phyloP scores from a whole-genome alignment of 2,113 vertebrate species.

The Plecotus auritus region DNA sequence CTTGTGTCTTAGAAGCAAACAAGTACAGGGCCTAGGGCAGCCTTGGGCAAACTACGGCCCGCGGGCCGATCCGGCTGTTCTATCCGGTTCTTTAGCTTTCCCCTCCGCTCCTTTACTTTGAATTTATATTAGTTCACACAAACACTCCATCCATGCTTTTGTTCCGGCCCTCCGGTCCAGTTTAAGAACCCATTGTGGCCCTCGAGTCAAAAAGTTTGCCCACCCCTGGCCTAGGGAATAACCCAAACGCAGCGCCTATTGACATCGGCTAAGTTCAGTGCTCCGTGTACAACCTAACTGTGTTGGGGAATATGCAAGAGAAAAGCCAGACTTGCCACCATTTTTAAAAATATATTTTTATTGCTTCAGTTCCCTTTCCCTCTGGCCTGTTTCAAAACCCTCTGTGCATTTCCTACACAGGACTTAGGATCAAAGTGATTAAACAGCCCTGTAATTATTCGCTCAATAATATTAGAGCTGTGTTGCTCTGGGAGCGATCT shows the following conservation, averaged over 20 bases:
- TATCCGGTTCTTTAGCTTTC: too few relatives aligned
- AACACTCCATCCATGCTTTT: too few relatives aligned
- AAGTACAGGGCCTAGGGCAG: neutral
- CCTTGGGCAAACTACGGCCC: too few relatives aligned
- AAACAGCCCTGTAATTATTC: neutral
- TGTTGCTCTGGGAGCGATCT: neutral
- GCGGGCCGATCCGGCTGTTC: too few relatives aligned
- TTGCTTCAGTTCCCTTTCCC: neutral
- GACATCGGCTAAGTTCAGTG: neutral
- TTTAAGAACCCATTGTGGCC: too few relatives aligned
- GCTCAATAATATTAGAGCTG: neutral
- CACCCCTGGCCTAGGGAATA: neutral
- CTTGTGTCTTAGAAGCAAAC: neutral
- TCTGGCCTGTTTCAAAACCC: neutral
- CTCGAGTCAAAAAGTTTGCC: too few relatives aligned
- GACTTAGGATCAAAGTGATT: neutral
- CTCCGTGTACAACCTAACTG: neutral
- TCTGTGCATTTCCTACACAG: neutral
- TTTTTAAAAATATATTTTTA: neutral
- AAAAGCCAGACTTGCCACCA: neutral
- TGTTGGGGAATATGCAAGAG: neutral
- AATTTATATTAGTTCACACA: too few relatives aligned
- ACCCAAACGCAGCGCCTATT: neutral
- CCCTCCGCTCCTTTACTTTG: too few relatives aligned
- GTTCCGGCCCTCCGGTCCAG: too few relatives aligned